phyloP scores from a whole-genome alignment of 2,888 invertebrate genomes.

The Amblyteles armatorius region DNA sequence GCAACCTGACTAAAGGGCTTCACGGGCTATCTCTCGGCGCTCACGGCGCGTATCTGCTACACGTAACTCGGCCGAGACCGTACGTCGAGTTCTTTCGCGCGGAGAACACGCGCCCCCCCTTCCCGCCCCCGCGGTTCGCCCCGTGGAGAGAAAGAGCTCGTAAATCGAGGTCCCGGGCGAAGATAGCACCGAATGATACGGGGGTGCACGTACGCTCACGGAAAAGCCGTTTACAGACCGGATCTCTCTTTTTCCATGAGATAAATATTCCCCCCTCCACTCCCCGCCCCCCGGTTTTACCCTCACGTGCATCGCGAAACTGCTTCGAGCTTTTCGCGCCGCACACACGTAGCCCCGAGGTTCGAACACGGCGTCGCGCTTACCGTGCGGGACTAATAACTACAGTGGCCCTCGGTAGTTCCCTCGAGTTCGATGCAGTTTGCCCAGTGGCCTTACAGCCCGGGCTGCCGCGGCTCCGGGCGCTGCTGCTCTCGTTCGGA shows the following conservation, averaged over 20 bases:
- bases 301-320: slow-evolving; percentile 4
- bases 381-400: not conserved
- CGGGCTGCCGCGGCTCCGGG: not conserved
- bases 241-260: slow-evolving; percentile 37
- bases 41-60: slow-evolving; percentile 40
- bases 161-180: slow-evolving; percentile 58
- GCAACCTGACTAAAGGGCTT: slow-evolving; percentile 29
- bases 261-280: not conserved
- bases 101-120: slow-evolving; percentile 18
- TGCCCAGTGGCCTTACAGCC: slow-evolving; percentile 31
- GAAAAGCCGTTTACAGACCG: slow-evolving; percentile 47
- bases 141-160: slow-evolving; percentile 38
- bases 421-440: slow-evolving; percentile 50
- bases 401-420: not conserved
- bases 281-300: not conserved
- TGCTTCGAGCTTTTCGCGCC: slow-evolving; percentile 30
- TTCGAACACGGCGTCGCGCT: slow-evolving; percentile 8
- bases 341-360: slow-evolving; percentile 4
- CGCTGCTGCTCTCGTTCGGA: slow-evolving; percentile 1
- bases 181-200: slow-evolving; percentile 45
- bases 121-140: not conserved
- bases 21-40: not conserved
- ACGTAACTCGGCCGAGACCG: slow-evolving; percentile 54
- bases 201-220: slow-evolving; percentile 34
- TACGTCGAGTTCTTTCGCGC: slow-evolving; percentile 54